Evolutionary conservation across 2,888 invertebrate species (phyloP).

Genomic region (Tanypteryx hageni): DNA sequence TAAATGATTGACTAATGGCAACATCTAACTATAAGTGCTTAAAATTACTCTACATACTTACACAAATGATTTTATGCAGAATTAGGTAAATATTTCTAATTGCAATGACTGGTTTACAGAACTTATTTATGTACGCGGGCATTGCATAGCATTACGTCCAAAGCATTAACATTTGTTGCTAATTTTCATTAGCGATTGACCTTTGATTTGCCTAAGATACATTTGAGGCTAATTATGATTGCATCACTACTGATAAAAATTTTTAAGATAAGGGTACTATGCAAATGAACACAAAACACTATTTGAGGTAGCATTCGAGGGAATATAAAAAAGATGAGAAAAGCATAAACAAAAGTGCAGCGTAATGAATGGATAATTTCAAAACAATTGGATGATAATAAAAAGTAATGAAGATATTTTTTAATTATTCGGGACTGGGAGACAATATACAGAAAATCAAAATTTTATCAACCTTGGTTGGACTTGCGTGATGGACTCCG

Average conservation of each 20-base stretch:
- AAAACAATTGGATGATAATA: conserved; percentile 65
- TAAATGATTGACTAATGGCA: too few species aligned
- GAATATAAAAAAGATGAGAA: conserved; percentile 70
- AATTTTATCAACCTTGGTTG: conserved; percentile 67
- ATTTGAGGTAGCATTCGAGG: background rate
- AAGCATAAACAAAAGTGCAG: conserved; percentile 75
- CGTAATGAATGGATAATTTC: conserved; percentile 67
- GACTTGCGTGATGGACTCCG: conserved; percentile 68
- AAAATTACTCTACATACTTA: too few species aligned
- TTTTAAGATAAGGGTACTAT: background rate
- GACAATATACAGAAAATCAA: conserved; percentile 40
- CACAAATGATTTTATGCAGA: too few species aligned
- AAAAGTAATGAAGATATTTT: conserved; percentile 9
- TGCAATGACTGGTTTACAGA: too few species aligned
- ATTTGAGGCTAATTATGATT: too few species aligned
- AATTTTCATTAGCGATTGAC: background rate
- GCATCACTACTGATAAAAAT: too few species aligned
- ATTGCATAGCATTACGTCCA: conserved; percentile 39
- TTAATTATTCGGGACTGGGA: conserved; percentile 40
- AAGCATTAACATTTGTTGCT: background rate
- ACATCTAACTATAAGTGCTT: too few species aligned
- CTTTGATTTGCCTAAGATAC: too few species aligned
- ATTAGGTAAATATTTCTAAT: too few species aligned
- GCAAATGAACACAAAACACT: background rate
- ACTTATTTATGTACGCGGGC: too few species aligned